These are phyloP conservation scores for Microcebus ravelobensis DNA, from an alignment of 2,113 vertebrate genomes.

Conservation along the genomic window DNA sequence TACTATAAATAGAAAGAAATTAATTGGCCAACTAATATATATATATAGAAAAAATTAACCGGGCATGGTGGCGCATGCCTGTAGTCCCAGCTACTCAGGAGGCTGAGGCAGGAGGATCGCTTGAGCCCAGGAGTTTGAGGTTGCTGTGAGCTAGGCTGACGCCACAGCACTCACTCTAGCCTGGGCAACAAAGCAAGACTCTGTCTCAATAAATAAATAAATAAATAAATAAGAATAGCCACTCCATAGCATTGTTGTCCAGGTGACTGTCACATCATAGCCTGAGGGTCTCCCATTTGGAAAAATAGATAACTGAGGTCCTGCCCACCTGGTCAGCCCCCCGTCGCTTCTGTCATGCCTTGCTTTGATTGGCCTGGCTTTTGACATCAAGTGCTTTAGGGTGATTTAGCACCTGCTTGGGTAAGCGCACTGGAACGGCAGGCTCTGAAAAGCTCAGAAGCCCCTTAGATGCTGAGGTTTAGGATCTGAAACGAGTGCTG, in stretches of 20 bases:
- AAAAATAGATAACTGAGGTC: background rate
- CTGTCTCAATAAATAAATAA: too few relatives aligned
- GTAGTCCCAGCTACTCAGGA: too few relatives aligned
- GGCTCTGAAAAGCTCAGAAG: background rate
- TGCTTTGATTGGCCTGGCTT: background rate
- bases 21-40: too few relatives aligned
- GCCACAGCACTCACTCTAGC: too few relatives aligned
- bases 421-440: background rate
- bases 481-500: background rate
- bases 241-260: background rate
- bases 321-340: background rate
- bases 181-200: too few relatives aligned
- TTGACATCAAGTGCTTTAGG: background rate
- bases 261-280: background rate
- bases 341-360: background rate
- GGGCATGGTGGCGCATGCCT: too few relatives aligned
- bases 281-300: background rate
- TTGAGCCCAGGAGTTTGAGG: too few relatives aligned
- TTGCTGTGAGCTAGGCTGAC: too few relatives aligned
- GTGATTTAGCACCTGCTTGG: background rate
- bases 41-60: too few relatives aligned
- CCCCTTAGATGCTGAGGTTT: background rate
- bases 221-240: background rate
- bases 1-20: too few relatives aligned
- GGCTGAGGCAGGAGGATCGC: too few relatives aligned